Evolutionary conservation across 2,113 vertebrate species (phyloP), one percentile per base, ranked within the genome.

Genomic region (Crotalus helleri): DNA sequence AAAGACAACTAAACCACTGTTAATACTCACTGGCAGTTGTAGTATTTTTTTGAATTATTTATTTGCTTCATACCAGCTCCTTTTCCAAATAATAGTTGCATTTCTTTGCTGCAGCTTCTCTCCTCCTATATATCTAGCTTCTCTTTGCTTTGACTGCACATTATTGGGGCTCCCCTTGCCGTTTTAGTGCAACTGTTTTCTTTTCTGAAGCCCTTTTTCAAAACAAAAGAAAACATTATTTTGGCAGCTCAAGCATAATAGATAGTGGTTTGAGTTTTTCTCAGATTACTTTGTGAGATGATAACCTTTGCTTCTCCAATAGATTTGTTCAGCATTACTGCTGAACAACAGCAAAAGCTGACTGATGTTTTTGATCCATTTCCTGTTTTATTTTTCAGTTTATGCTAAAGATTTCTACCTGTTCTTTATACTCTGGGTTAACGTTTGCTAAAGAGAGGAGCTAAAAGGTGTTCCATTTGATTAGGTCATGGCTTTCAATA

Each of bases 361-460:
- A 2, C 89, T 64, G 11, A 81, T 29, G 23, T 69, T 8, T 53
- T 1, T 94, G 89, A 85, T 89, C 7, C 93, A 24, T 92, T 94
- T 33, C 61, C 57, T 64, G 92, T 0, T 94, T 90, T 24, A 51
- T 58, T 94, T 58, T 0, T 5, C 93, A 94, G 89, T 46, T 91
- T 74, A 91, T 88, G 87, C 61, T 81, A 44, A 81, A 91, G 19
- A 87, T 69, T 23, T 85, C 39, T 95, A 90, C 21, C 46, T 91
- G 90, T 89, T 93, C 46, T 95, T 94, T 94, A 49, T 33, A 92
- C 51, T 74, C 59, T 44, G 88, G 90, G 91, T 95, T 87, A 88
- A 91, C 49, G 6, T 95, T 94, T 64, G 6, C 91, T 91, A 57
- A 93, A 87, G 46, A 92, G 55, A 91, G 93, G 94, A 91, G 29